Base-by-base conservation (phyloP, 2,888 invertebrate genomes). In the Drosophila leonis region DNA sequence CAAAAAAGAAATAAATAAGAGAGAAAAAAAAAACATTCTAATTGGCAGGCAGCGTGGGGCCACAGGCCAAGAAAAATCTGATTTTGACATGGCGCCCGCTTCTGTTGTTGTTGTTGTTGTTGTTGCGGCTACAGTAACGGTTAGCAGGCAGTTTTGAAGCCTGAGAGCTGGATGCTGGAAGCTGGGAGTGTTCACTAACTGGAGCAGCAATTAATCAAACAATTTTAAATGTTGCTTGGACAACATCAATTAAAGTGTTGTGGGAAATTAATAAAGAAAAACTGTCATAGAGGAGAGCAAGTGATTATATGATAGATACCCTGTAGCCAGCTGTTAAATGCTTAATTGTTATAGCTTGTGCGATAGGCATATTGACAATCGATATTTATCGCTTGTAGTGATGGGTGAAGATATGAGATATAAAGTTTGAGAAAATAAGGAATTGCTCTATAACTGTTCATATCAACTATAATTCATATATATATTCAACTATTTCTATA, bases 201-300 rank as follows among this genome's bases (percentile, higher is more conserved):
- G 73, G 78, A 73, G 56, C 78, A 76, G 65, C 75, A 78, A 80
- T 80, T 80, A 78, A 80, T 80, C 80, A 80, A 60, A 63, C 70
- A 52, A 65, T 56, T 62, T 49, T n/a, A 44, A 60, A 64, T 29
- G 35, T 37, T 10, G 37, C 51, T 48, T 20, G 57, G 51, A 72
- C 72, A 56, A 70, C 80, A 69, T 75, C 68, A 78, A 80, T 78
- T 78, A 80, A 78, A 69, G 66, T 71, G 65, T 66, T 67, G 61
- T 79, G 68, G 60, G 72, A 75, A 80, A 78, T 65, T 67, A 54
- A 65, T 35, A 65, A 65, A 42, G n/a, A 12, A 65, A 65, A 55
- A 15, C 24, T 44, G 27, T 35, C 27, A n/a, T 61, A 4, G 27
- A 18, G 10, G 8, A 15, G 13, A 24, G 15, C 48, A n/a, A 39